phyloP scores from a whole-genome alignment of 2,888 invertebrate genomes.

The Brenthis daphne region DNA sequence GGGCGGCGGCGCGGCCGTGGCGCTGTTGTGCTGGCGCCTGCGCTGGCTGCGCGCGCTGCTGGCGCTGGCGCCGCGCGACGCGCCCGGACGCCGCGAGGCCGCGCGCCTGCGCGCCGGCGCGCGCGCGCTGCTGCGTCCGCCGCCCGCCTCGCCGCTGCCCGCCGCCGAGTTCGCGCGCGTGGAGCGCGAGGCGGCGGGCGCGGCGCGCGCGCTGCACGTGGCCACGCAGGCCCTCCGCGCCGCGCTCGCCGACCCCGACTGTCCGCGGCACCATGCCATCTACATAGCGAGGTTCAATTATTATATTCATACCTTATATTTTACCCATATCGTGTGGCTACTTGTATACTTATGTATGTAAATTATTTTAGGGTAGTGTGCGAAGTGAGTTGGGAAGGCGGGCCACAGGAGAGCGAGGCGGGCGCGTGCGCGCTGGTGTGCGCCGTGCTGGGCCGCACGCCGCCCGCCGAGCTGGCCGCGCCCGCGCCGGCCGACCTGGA shows the following conservation, averaged over 20 bases:
- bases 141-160: conserved; percentile 46
- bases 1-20: conserved; percentile 47
- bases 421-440: conserved; percentile 43
- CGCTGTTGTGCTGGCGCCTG: conserved; percentile 66
- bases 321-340: not conserved
- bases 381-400: conserved; percentile 46
- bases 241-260: conserved; percentile 37
- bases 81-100: conserved; percentile 42
- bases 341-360: not conserved
- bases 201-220: conserved; percentile 35
- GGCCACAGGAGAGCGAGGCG: conserved; percentile 39
- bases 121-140: conserved; percentile 42
- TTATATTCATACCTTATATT: not conserved
- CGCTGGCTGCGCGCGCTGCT: conserved; percentile 63
- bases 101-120: conserved; percentile 38
- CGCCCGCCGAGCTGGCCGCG: conserved; percentile 25
- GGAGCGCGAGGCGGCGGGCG: conserved; percentile 47
- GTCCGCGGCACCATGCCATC: conserved; percentile 44
- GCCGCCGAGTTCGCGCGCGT: conserved; percentile 60
- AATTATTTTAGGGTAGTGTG: conserved; percentile 40
- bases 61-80: conserved; percentile 44
- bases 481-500: conserved; percentile 44
- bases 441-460: conserved; percentile 34
- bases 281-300: conserved; percentile 48
- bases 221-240: conserved; percentile 47